Evolutionary conservation across 2,797 vertebrate species (phyloP), one percentile per base, ranked within the genome.

Genomic region (Myotis daubentonii): DNA sequence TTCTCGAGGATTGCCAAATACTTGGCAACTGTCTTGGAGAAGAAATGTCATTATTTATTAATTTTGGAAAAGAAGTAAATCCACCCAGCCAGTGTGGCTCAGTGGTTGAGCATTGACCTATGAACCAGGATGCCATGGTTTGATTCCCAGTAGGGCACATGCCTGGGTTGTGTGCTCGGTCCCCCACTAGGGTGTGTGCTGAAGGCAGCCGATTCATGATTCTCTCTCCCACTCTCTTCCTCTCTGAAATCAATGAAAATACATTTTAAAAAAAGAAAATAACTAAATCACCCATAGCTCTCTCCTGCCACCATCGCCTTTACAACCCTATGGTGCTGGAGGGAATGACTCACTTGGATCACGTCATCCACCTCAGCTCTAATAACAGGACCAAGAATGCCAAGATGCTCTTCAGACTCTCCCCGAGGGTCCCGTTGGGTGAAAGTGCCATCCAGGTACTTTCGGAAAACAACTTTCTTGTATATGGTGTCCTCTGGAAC

Each of bases 341-440:
- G 49, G 53, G 33, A 62, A 65, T 51, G 23, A 96, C 98, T 98
- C 98, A 99, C 99, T 96, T 99, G 98, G 88, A 99, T 99, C 76
- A 98, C 99, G 89, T 99, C 99, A 0, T 98, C 99, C 92, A 99
- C 99, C 97, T 99, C 99, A 6, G 99, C 99, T 97, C 98, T 99
- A 91, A 99, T 99, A 72, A 99, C 81, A 2, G 99, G 99, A 10
- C 99, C 99, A 65, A 99, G 98, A 96, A 99, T 99, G 70, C 99
- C 99, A 6, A 99, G 98, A 88, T 99, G 99, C 91, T 99, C 99
- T 23, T 99, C 98, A 5, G 99, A 97, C 97, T 99, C 99, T 0
- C 99, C 99, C 22, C 91, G 98, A 89, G 98, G 96, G 47, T 99
- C 98, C 36, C 98, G 98, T 20, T 90, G 98, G 0, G 68, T 98